These are phyloP conservation scores for Neoascia interrupta DNA, from an alignment of 2,888 invertebrate genomes.

Conservation along the genomic window DNA sequence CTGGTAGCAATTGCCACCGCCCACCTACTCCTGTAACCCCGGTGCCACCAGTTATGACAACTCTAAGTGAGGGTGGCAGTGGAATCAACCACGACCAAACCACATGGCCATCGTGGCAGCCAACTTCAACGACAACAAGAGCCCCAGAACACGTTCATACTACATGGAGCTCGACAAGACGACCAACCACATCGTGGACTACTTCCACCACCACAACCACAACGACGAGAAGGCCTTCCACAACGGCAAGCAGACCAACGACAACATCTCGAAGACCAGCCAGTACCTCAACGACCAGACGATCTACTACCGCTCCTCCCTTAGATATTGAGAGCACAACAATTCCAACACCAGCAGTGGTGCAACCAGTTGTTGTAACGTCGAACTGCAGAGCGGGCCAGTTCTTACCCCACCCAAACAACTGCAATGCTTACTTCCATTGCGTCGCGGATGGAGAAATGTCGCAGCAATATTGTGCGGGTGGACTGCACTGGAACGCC, in stretches of 20 bases:
- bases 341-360: conserved; percentile 79
- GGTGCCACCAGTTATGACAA: conserved; percentile 86
- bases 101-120: conserved; percentile 76
- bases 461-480: conserved; percentile 87
- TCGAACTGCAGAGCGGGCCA: conserved; percentile 81
- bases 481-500: conserved; percentile 90
- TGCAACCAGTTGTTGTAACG: conserved; percentile 78
- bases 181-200: conserved; percentile 71
- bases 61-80: conserved; percentile 82
- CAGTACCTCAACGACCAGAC: conserved; percentile 72
- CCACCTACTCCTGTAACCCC: conserved; percentile 88
- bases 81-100: conserved; percentile 75
- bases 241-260: conserved; percentile 55
- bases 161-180: conserved; percentile 76
- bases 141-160: conserved; percentile 75
- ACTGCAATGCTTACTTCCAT: conserved; percentile 88
- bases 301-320: conserved; percentile 73
- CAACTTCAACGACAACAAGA: conserved; percentile 72
- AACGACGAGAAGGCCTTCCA: conserved; percentile 76
- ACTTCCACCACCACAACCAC: conserved; percentile 79
- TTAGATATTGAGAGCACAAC: conserved; percentile 74
- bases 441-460: conserved; percentile 86
- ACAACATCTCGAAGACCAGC: conserved; percentile 57
- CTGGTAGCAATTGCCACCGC: conserved; percentile 83
- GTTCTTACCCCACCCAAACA: conserved; percentile 83